Base-by-base conservation (phyloP, 2,113 vertebrate species). In the Laticauda laticaudata region DNA sequence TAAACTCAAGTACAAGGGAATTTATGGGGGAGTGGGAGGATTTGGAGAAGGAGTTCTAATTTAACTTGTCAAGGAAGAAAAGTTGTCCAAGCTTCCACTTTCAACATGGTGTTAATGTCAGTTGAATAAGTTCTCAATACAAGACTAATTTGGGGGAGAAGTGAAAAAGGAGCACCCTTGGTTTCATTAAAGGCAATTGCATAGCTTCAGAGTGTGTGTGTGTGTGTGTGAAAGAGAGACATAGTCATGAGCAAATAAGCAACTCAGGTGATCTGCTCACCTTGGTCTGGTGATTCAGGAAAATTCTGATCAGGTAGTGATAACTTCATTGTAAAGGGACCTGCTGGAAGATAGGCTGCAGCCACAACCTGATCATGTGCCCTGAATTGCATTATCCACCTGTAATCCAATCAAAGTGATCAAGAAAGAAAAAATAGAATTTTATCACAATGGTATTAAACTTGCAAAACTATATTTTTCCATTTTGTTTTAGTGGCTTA, bases 291-390 rank as follows among this genome's bases (percentile, higher is more conserved):
- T 87, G 88, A 89, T n/a, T 85, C 69, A 86, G 88, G 18, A 34
- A 55, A 86, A 90, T 64, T 87, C 89, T 90, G 56, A 89, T 45
- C 23, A 15, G 29, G 26, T 53, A 23, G 23, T 54, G 92, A 93
- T 64, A 86, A 86, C 26, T 86, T 86, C 91, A 90, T 92, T 93
- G 91, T 92, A 92, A 92, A 90, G 88, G 5, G 92, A 90, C 69
- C 57, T 89, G 75, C 55, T 86, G 43, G 57, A 75, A 64, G 56
- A 81, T 39, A 53, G 34, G 54, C 2, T 9, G 45, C 4, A 90
- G 5, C 45, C 54, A 21, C 9, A 20, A 24, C 4, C 43, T 29
- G 21, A 86, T 92, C 56, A 61, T 89, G 56, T 69, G 34, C 75
- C 26, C 4, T 90, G 14, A 86, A 94, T 53, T 89, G 21, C 20